Base-by-base conservation (phyloP, 2,888 invertebrate genomes). In the Cryptocheilus praepositus region DNA sequence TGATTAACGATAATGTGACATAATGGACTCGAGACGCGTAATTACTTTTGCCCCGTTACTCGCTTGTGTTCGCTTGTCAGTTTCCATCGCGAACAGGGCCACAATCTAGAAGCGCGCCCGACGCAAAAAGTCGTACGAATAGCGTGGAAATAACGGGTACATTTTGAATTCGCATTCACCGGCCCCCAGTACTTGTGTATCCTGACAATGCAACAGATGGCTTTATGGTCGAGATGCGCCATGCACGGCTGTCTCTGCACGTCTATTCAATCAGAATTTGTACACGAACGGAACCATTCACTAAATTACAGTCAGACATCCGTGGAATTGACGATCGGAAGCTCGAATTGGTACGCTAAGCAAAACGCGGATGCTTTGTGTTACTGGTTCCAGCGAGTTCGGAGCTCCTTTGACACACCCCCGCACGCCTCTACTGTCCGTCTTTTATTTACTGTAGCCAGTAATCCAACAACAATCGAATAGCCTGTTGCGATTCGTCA, bases 161-260 rank as follows among this genome's bases (percentile, higher is more conserved):
- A 53, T 16, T 11, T 52, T 3, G 62, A n/a, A 19, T 57, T 44
- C 45, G 11, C 57, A 63, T 15, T 58, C 46, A 63, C 59, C 16
- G 16, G 15, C 51, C 61, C 46, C 44, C 53, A 28, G 46, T 66
- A 54, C 53, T 70, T 65, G 61, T 54, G 54, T 51, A 64, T 53
- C 46, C 67, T 25, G 61, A 70, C 74, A 73, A 76, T 77, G 69
- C 64, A 60, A 63, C 78, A 71, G 71, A 75, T 77, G 73, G 64
- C 57, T 61, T 57, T 64, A 57, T 53, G 49, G 62, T 65, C 52
- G 16, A 56, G 51, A 59, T 56, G 36, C 43, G 28, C 49, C 55
- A 43, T 43, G 46, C 28, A 44, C 54, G 21, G 25, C 46, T 49
- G 61, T 55, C 56, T 56, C 36, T 36, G n/a, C 13, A 3, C 21